Evolutionary conservation across 2,113 vertebrate species (phyloP).

Genomic region (Varanus salvator): DNA sequence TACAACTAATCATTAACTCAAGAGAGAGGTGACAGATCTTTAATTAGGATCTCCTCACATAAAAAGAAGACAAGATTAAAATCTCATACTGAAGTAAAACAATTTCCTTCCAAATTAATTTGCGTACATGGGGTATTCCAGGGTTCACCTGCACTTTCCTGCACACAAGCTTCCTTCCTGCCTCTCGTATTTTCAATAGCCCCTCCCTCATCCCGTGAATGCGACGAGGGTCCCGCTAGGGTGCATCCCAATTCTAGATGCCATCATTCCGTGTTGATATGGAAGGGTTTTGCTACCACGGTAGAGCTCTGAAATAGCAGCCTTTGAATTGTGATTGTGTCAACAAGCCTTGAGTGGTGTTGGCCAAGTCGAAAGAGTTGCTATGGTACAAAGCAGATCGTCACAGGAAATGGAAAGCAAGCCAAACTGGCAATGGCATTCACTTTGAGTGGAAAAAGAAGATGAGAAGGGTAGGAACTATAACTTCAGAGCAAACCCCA

Average conservation of each 20-base stretch:
- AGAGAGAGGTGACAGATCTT: neutral
- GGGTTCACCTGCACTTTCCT: neutral
- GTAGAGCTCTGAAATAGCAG: neutral
- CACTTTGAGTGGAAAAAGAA: neutral
- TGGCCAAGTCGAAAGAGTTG: neutral
- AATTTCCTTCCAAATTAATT: neutral
- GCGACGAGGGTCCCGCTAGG: neutral
- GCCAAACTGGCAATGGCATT: neutral
- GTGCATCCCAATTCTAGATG: neutral
- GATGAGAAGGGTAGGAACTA: neutral
- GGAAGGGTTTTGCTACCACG: neutral
- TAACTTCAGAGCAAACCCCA: neutral
- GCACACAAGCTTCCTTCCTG: neutral
- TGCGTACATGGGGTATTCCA: neutral
- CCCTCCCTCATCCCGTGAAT: neutral
- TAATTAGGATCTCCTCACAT: neutral
- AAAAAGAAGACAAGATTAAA: neutral
- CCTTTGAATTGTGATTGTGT: neutral
- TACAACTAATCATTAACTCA: no score
- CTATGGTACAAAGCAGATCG: neutral
- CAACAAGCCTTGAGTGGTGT: neutral
- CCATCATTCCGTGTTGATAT: neutral
- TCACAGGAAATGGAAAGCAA: neutral
- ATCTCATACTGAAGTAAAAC: neutral
- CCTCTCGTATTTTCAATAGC: neutral